Conservation (phyloP, 2,888 invertebrate genomes). For the Idaea biselata region DNA sequence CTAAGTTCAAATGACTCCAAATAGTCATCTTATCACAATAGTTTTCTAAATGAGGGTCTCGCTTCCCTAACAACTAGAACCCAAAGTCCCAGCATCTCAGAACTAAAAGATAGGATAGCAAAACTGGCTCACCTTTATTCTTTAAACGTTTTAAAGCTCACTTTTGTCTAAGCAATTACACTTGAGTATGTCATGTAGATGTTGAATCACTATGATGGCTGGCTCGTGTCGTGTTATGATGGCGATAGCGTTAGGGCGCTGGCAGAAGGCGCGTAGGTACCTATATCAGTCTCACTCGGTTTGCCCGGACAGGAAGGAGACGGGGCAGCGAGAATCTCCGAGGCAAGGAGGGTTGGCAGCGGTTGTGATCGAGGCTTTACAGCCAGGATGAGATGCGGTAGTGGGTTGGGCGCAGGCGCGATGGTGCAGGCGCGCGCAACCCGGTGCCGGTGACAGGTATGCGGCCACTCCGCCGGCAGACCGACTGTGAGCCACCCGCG, state of each 20-base stretch:
- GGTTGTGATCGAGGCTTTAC: neutral
- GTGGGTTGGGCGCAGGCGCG: constrained; percentile 60
- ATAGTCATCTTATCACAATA: neutral
- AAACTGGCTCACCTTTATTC: constrained; percentile 1
- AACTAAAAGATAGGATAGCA: neutral
- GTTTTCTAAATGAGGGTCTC: neutral
- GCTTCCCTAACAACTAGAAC: neutral
- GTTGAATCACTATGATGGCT: neutral
- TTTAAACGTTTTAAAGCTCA: constrained; percentile 2
- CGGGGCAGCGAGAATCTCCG: neutral
- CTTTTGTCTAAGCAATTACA: constrained; percentile 1
- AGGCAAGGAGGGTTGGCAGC: neutral
- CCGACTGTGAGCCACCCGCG: constrained; percentile 70
- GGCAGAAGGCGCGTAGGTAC: neutral
- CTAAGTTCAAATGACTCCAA: neutral
- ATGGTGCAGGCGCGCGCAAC: constrained; percentile 62
- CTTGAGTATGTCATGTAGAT: neutral
- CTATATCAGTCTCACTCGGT: neutral
- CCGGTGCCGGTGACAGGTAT: constrained; percentile 47
- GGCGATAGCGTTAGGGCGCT: neutral
- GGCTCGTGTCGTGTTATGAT: constrained; percentile 1
- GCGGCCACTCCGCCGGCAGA: constrained; percentile 72
- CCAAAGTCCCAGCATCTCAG: neutral
- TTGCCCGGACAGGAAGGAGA: neutral
- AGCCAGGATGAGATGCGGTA: constrained; percentile 28